Evolutionary conservation across 2,888 invertebrate genomes (phyloP).

Genomic region (Zaprionus lineosus): DNA sequence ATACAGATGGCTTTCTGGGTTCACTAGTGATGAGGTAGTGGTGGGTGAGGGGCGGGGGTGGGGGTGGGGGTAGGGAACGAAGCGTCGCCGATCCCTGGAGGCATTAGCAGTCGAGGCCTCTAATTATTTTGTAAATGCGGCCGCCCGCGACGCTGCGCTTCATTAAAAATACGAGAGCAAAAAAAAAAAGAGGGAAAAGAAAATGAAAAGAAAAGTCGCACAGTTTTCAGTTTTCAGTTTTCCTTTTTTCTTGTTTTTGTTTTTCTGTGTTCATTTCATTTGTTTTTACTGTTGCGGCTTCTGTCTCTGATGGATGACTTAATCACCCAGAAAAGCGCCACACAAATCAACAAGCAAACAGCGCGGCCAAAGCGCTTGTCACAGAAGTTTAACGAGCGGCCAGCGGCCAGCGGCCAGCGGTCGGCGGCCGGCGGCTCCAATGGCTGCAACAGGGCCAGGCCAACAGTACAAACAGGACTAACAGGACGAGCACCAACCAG

Average conservation of each 20-base stretch:
- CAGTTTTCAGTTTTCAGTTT: no score
- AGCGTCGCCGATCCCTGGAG: slow-evolving; percentile 10
- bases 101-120: slow-evolving; percentile 30
- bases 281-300: slow-evolving; percentile 21
- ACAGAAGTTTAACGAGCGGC: slow-evolving; percentile 60
- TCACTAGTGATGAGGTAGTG: no score
- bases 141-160: slow-evolving; percentile 54
- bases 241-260: no score
- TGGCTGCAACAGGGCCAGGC: slow-evolving; percentile 1
- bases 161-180: slow-evolving; percentile 51
- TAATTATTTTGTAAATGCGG: slow-evolving; percentile 57
- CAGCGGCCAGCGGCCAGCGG: slow-evolving; percentile 13
- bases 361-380: slow-evolving; percentile 46
- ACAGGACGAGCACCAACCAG: slow-evolving; percentile 17
- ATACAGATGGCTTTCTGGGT: neutral
- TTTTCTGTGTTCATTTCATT: no score
- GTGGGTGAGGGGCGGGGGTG: slow-evolving; percentile 1
- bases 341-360: slow-evolving; percentile 68
- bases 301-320: slow-evolving; percentile 67
- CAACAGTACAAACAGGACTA: slow-evolving; percentile 2
- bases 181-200: neutral
- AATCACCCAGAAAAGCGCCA: slow-evolving; percentile 74
- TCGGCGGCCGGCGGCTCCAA: neutral
- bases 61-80: neutral
- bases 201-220: slow-evolving; percentile 7